phyloP scores from a whole-genome alignment of 2,113 vertebrate species.

The Probosciger aterrimus region DNA sequence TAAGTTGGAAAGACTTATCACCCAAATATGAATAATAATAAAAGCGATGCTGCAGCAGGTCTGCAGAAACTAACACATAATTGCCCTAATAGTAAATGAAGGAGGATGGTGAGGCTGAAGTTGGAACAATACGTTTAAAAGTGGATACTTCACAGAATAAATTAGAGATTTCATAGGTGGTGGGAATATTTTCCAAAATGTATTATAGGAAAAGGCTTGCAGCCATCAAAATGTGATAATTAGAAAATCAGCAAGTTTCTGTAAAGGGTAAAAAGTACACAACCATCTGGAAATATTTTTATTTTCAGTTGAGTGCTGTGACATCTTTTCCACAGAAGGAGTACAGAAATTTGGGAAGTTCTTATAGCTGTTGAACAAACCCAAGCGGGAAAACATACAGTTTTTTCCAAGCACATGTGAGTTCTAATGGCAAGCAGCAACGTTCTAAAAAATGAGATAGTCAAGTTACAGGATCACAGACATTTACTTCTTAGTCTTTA shows the following conservation, averaged over 20 bases:
- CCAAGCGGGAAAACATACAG: neutral
- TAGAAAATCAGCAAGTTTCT: neutral
- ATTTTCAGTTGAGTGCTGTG: neutral
- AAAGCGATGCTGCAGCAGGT: neutral
- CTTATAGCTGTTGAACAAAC: neutral
- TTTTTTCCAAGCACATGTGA: neutral
- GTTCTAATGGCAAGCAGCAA: neutral
- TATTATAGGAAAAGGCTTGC: neutral
- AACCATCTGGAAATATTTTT: neutral
- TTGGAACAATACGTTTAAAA: neutral
- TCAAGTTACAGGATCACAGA: neutral
- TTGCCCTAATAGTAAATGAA: neutral
- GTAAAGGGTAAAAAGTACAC: neutral
- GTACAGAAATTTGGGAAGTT: neutral
- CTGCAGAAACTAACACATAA: neutral
- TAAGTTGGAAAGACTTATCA: neutral
- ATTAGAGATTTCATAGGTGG: neutral
- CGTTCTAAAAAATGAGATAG: neutral
- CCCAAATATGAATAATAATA: neutral
- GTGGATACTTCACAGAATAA: neutral
- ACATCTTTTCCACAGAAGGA: slow-evolving; percentile 36
- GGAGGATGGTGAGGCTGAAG: neutral
- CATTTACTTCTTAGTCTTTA: neutral
- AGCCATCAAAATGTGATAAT: neutral
- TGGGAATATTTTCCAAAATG: neutral